Conservation (phyloP, 2,797 vertebrate species). For the Lophotriccus pileatus region DNA sequence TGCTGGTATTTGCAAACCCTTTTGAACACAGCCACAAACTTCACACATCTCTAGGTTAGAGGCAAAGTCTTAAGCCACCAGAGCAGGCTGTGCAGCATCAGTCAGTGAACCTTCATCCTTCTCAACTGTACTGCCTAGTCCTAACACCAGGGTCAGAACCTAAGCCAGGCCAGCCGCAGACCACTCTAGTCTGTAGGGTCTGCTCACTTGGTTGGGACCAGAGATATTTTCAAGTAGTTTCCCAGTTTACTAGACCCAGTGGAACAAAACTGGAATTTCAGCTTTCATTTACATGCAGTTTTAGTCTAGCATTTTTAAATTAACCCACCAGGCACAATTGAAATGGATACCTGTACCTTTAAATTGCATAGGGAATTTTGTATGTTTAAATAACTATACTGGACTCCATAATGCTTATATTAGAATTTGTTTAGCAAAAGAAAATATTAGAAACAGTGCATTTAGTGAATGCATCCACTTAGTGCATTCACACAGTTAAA, state of each 20-base stretch:
- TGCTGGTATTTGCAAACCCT: background rate
- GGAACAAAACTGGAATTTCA: conserved; percentile 69
- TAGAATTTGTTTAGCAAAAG: conserved; percentile 80
- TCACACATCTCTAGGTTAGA: background rate
- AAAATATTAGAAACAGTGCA: conserved; percentile 76
- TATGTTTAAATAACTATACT: conserved; percentile 79
- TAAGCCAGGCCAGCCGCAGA: background rate
- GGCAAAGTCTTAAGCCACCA: background rate
- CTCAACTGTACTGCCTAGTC: background rate
- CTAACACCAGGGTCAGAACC: background rate
- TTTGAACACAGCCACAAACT: background rate
- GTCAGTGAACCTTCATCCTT: background rate
- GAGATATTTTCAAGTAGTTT: conserved; percentile 1
- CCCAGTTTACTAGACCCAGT: conserved; percentile 11
- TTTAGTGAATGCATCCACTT: conserved; percentile 75
- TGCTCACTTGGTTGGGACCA: background rate
- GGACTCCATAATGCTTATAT: conserved; percentile 78
- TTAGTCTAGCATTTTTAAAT: conserved; percentile 65
- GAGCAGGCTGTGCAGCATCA: background rate
- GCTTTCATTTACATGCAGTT: conserved; percentile 61
- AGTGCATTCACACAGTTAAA: conserved; percentile 73
- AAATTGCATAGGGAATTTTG: conserved; percentile 76
- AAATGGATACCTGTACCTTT: conserved; percentile 75
- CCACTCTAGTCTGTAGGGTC: background rate
- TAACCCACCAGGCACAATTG: conserved; percentile 62